phyloP scores from a whole-genome alignment of 1,140 invertebrate genomes.

The Mamestra configurata region DNA sequence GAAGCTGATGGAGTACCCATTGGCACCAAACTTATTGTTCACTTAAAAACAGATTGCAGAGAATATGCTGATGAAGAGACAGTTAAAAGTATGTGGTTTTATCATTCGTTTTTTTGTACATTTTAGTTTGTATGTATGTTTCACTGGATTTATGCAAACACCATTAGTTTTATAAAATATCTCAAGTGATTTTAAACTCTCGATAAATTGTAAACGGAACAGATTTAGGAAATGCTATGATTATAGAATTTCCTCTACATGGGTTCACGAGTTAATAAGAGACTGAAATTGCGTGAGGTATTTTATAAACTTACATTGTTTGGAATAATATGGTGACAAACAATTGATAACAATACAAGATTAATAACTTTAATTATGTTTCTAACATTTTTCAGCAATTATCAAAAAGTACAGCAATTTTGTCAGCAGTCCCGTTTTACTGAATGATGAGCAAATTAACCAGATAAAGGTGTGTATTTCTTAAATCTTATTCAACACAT shows the following conservation, averaged over 20 bases:
- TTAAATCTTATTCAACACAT: neutral
- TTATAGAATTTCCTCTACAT: too few relatives aligned
- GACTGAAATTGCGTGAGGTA: too few relatives aligned
- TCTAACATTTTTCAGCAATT: conserved; percentile 89
- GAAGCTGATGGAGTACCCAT: conserved; percentile 94
- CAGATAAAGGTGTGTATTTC: conserved; percentile 91
- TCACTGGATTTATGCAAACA: too few relatives aligned
- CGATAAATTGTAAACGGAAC: too few relatives aligned
- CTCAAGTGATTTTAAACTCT: too few relatives aligned
- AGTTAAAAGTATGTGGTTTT: conserved; percentile 90
- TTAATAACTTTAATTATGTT: neutral
- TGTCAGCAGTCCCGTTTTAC: conserved; percentile 96
- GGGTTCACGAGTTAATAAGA: too few relatives aligned
- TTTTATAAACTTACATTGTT: too few relatives aligned
- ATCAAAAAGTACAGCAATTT: conserved; percentile 99
- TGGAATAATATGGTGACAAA: too few relatives aligned
- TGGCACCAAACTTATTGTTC: conserved; percentile 97
- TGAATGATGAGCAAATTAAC: conserved; percentile 96
- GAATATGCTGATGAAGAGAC: conserved; percentile 96
- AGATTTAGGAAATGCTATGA: too few relatives aligned
- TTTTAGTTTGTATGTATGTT: too few relatives aligned
- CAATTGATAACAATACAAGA: too few relatives aligned
- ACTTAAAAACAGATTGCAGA: conserved; percentile 95
- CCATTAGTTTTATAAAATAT: too few relatives aligned
- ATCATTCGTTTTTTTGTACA: neutral